phyloP scores from a whole-genome alignment of 1,140 invertebrate species.

The Apis cerana region DNA sequence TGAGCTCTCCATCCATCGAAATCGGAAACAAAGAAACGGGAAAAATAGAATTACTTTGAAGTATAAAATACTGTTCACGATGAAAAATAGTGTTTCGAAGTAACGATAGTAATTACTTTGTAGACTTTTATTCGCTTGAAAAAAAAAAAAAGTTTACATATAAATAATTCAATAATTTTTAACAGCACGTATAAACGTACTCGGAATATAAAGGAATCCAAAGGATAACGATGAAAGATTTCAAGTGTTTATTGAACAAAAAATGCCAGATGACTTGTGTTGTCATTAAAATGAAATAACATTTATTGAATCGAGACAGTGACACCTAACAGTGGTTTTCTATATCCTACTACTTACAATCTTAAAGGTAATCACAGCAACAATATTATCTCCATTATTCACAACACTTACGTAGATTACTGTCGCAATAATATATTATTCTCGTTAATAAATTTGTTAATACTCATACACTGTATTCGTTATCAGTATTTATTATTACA shows the following conservation, averaged over 20 bases:
- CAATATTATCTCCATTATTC: slow-evolving; percentile 82
- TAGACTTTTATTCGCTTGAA: too few species aligned
- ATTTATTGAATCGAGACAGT: slow-evolving; percentile 81
- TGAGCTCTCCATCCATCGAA: too few species aligned
- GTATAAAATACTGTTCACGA: too few species aligned
- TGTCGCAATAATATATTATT: slow-evolving; percentile 79
- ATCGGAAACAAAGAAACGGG: too few species aligned
- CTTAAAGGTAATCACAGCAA: slow-evolving; percentile 83
- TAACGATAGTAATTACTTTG: too few species aligned
- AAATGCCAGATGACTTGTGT: slow-evolving; percentile 26
- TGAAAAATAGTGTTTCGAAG: too few species aligned
- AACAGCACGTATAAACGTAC: background rate
- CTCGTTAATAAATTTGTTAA: slow-evolving; percentile 79
- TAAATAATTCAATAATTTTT: too few species aligned
- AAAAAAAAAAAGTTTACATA: too few species aligned
- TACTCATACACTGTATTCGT: slow-evolving; percentile 79
- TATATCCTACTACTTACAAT: slow-evolving; percentile 82
- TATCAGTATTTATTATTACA: slow-evolving; percentile 76
- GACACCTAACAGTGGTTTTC: slow-evolving; percentile 79
- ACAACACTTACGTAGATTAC: slow-evolving; percentile 82
- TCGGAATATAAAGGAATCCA: background rate
- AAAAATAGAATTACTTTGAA: too few species aligned
- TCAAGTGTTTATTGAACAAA: background rate
- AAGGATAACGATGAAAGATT: background rate
- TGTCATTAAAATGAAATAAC: slow-evolving; percentile 81